phyloP scores from a whole-genome alignment of 2,888 invertebrate species.

The Eulithis prunata region DNA sequence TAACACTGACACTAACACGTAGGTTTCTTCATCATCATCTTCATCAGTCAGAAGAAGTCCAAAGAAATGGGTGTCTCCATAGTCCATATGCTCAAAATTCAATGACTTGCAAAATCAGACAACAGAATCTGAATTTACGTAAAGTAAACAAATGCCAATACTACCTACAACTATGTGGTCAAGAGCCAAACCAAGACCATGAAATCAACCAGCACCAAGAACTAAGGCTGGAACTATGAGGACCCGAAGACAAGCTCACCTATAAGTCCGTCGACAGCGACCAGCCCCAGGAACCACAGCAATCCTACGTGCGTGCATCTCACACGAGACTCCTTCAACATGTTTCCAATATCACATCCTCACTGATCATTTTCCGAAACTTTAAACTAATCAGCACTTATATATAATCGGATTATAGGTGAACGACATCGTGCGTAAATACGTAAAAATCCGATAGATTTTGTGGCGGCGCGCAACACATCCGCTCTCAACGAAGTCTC shows the following conservation, averaged over 20 bases:
- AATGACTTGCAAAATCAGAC: too few relatives aligned
- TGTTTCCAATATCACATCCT: slow-evolving; percentile 77
- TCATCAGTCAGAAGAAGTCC: too few relatives aligned
- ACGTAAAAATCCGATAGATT: slow-evolving; percentile 51
- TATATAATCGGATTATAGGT: slow-evolving; percentile 70
- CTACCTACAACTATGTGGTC: too few relatives aligned
- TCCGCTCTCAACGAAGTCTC: slow-evolving; percentile 48
- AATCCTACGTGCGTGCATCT: slow-evolving; percentile 70
- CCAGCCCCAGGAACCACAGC: slow-evolving; percentile 62
- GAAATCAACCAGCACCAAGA: too few relatives aligned
- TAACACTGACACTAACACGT: too few relatives aligned
- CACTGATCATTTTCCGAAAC: slow-evolving; percentile 65
- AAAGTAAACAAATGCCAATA: too few relatives aligned
- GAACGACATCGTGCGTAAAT: slow-evolving; percentile 66
- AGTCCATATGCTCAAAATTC: too few relatives aligned
- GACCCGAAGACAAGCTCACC: slow-evolving; percentile 53
- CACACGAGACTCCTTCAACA: slow-evolving; percentile 70
- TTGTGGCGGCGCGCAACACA: slow-evolving; percentile 45
- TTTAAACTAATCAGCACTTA: slow-evolving; percentile 56
- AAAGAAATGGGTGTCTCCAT: too few relatives aligned
- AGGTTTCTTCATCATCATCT: too few relatives aligned
- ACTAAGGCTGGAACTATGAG: neutral
- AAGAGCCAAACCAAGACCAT: too few relatives aligned
- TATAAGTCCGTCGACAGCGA: slow-evolving; percentile 71
- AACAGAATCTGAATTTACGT: too few relatives aligned